A percentile compares a stretch with the other conserved stretches of the same genome.
Conservation (phyloP, 2,113 vertebrate genomes). For the Urocitellus parryii region DNA sequence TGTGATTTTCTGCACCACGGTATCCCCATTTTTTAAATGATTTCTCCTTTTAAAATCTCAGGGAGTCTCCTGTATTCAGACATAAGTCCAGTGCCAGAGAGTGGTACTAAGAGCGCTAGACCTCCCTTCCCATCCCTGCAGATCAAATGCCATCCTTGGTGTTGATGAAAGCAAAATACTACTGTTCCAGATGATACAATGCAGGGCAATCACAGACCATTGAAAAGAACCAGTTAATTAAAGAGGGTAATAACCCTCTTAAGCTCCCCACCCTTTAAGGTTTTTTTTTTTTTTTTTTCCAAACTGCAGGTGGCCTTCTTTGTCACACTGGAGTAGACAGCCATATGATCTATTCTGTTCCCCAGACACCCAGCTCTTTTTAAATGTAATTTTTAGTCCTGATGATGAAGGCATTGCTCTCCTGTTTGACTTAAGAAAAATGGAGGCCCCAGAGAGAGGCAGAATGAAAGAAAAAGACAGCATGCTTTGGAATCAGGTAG, state of each 20-base stretch:
- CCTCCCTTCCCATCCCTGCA: neutral
- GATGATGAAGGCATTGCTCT: neutral
- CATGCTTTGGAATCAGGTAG: neutral
- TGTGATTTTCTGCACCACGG: neutral
- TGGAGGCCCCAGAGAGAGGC: neutral
- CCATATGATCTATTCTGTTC: constrained; percentile 16
- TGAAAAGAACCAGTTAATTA: constrained; percentile 72
- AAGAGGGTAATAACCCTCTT: constrained; percentile 53
- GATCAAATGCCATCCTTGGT: neutral
- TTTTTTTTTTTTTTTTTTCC: neutral
- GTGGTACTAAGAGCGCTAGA: neutral
- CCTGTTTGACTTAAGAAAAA: neutral
- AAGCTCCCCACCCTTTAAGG: neutral
- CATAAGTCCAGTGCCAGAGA: neutral
- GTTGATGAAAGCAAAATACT: constrained; percentile 48
- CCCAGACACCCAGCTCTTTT: neutral
- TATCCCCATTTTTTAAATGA: neutral
- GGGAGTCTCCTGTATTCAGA: constrained; percentile 2
- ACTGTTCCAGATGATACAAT: constrained; percentile 48
- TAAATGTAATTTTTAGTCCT: constrained; percentile 1
- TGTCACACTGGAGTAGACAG: constrained; percentile 32
- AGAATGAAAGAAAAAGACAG: neutral
- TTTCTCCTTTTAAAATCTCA: constrained; percentile 52
- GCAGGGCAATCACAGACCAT: constrained; percentile 14
- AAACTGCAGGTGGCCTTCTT: constrained; percentile 60